A percentile compares a stretch with the other conserved stretches of the same genome.
These are phyloP conservation scores for Melipona bicolor DNA, from an alignment of 2,888 invertebrate genomes.

Conservation along the genomic window DNA sequence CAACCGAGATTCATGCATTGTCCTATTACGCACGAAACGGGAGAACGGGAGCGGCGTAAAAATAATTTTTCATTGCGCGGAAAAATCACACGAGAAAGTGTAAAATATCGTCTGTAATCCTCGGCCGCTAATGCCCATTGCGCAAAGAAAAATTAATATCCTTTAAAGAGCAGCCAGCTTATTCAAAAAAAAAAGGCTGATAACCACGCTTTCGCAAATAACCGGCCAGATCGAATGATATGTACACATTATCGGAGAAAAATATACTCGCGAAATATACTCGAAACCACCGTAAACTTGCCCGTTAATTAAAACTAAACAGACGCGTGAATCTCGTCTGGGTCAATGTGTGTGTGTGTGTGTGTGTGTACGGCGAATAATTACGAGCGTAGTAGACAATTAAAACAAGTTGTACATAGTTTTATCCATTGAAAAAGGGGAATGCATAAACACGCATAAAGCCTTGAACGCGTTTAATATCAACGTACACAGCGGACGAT, in stretches of 20 bases:
- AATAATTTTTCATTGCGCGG: slow-evolving; percentile 9
- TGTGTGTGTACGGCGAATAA: neutral
- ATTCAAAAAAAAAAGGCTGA: neutral
- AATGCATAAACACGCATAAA: neutral
- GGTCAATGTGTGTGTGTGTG: neutral
- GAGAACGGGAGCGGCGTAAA: neutral
- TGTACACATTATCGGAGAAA: neutral
- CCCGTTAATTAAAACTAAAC: slow-evolving; percentile 21
- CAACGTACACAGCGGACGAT: too few species aligned
- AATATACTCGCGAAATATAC: neutral
- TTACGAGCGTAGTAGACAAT: neutral
- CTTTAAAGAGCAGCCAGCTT: neutral
- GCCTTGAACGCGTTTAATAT: too few species aligned
- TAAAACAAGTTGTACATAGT: neutral
- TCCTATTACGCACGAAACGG: neutral
- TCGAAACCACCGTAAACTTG: neutral
- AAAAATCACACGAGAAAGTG: neutral
- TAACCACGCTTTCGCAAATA: neutral
- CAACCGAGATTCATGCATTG: neutral
- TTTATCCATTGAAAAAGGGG: neutral
- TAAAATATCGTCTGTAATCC: slow-evolving; percentile 3
- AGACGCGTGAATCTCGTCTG: neutral
- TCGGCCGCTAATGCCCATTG: neutral
- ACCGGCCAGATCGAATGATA: neutral
- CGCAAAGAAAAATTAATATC: slow-evolving; percentile 18